phyloP scores from a whole-genome alignment of 2,888 invertebrate species.

The Scelioninae gen. 2 region DNA sequence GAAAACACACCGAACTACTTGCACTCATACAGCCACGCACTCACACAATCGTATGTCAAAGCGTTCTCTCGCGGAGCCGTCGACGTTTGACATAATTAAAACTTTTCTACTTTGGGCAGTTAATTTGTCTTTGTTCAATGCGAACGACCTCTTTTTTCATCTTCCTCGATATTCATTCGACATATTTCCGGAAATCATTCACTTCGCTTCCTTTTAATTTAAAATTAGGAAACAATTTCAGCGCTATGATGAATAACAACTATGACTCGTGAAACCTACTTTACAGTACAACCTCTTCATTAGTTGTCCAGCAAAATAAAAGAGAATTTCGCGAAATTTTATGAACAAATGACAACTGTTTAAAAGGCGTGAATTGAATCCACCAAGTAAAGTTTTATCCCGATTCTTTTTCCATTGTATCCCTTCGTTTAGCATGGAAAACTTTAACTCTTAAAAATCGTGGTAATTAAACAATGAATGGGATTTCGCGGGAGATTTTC shows the following conservation, averaged over 20 bases:
- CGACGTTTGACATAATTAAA: constrained; percentile 71
- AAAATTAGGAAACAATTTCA: constrained; percentile 39
- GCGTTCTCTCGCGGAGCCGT: constrained; percentile 41
- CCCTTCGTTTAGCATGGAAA: constrained; percentile 11
- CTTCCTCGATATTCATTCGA: constrained; percentile 44
- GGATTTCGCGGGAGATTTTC: constrained; percentile 26
- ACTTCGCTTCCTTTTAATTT: constrained; percentile 29
- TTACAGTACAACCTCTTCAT: constrained; percentile 22
- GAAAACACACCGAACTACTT: neutral
- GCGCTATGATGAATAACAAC: neutral
- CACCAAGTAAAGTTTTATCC: neutral
- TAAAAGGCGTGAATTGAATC: constrained; percentile 23
- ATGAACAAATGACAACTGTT: constrained; percentile 31
- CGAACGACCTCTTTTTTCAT: constrained; percentile 56
- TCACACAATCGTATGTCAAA: constrained; percentile 57
- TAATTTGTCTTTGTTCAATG: constrained; percentile 70
- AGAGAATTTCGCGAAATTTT: constrained; percentile 21
- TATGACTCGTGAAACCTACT: constrained; percentile 25
- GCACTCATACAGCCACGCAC: neutral
- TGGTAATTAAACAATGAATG: constrained; percentile 40
- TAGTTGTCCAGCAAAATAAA: constrained; percentile 20
- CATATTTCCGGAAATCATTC: constrained; percentile 38
- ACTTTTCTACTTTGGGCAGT: constrained; percentile 70
- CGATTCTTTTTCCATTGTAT: constrained; percentile 22
- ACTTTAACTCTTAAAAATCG: constrained; percentile 28